Conservation (phyloP, 1,140 invertebrate genomes). For the Drosophila varians region DNA sequence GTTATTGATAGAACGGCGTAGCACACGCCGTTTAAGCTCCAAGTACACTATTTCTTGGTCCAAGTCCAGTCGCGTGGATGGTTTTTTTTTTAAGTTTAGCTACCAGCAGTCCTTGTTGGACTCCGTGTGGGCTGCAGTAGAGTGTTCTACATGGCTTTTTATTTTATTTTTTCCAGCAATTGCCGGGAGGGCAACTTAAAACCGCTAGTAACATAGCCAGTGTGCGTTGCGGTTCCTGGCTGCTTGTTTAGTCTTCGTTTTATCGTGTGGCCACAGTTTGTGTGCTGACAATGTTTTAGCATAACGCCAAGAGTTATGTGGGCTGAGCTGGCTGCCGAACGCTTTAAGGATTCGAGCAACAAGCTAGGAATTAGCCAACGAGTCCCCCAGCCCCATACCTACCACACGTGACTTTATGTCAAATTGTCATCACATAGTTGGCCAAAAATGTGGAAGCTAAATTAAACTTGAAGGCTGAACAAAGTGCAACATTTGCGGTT, state of each 20-base stretch:
- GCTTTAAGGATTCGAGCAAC: conserved; percentile 25
- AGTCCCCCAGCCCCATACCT: no score
- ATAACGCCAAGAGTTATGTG: conserved; percentile 12
- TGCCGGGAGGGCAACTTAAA: conserved; percentile 9
- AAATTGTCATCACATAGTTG: conserved; percentile 16
- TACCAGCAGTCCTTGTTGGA: conserved; percentile 21
- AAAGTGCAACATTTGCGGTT: neutral
- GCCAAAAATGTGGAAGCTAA: neutral
- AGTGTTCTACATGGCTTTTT: conserved; percentile 30
- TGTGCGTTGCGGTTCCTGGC: conserved; percentile 19
- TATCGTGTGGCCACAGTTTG: conserved; percentile 50
- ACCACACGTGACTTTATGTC: conserved; percentile 1
- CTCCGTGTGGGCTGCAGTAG: conserved; percentile 19
- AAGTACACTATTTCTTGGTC: neutral
- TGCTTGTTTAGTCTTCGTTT: conserved; percentile 23
- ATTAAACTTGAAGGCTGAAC: neutral
- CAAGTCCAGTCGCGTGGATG: conserved; percentile 13
- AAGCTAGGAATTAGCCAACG: conserved; percentile 46
- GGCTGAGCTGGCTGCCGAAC: conserved; percentile 1
- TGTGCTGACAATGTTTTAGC: conserved; percentile 38
- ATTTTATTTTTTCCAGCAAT: conserved; percentile 4
- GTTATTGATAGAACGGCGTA: conserved; percentile 25
- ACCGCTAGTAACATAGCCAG: conserved; percentile 23
- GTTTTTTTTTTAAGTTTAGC: conserved; percentile 30
- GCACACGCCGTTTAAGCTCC: conserved; percentile 9